Percentiles rank a stretch among this genome's conserved stretches.
These are phyloP conservation scores for Connochaetes taurinus DNA, from an alignment of 2,113 vertebrate genomes.

Conservation along the genomic window DNA sequence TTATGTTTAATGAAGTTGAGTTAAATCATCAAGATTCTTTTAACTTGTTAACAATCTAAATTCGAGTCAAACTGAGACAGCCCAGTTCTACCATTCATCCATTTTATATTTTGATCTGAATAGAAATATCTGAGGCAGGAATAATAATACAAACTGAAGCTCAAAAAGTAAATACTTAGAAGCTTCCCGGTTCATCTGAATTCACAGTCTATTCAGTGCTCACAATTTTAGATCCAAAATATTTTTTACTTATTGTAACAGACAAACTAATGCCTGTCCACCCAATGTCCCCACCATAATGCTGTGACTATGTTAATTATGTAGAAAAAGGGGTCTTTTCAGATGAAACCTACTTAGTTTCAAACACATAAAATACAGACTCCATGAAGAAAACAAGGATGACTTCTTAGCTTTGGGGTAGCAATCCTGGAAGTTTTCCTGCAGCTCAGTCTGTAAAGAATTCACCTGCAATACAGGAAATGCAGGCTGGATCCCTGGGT, in stretches of 20 bases:
- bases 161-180: not conserved
- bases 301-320: not conserved
- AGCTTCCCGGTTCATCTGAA: not conserved
- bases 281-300: not conserved
- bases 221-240: not conserved
- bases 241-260: not conserved
- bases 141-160: not conserved
- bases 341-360: not conserved
- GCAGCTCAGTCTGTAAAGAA: not conserved
- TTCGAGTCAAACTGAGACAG: not conserved
- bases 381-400: not conserved
- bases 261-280: not conserved
- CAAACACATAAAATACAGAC: not conserved
- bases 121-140: not conserved
- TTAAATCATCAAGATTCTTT: not conserved
- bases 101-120: not conserved
- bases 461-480: not conserved
- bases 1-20: not conserved
- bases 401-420: not conserved
- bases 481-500: not conserved
- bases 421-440: not conserved
- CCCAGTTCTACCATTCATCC: not conserved
- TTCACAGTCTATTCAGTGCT: not conserved
- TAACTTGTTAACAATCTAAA: not conserved
- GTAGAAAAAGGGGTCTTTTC: not conserved